Base-by-base conservation (phyloP, 2,888 invertebrate genomes). In the Tinea trinotella region DNA sequence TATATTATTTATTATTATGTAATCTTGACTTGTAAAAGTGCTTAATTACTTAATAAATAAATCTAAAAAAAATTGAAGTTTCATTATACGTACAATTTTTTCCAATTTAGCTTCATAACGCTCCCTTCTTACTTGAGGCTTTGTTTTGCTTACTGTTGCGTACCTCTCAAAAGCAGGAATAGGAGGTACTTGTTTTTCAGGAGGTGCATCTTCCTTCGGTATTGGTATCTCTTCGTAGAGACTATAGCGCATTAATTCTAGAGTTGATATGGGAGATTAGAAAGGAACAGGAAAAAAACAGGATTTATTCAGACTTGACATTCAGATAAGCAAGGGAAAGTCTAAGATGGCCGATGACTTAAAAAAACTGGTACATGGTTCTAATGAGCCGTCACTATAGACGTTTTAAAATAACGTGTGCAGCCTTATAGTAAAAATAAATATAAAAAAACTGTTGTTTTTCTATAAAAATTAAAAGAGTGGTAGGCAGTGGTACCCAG, bases 101-200 rank as follows among this genome's bases (percentile, higher is more conserved):
- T 68, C 62, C 65, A 74, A 56, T 52, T 59, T 74, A 0, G 69
- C 72, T n/a, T 83, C 70, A 59, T 83, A 66, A 6, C 85, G 65
- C 1, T 80, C 77, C 0, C 84, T 65, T 3, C 85, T 69, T 1
- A 85, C 75, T 56, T 83, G 74, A 1, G 77, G 59, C 0, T 73
- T 70, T 0, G 70, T 68, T 60, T 82, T 84, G 63, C 85, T 85
- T 61, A 84, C 78, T 53, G 61, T 61, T 6, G 82, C 82, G 57
- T 84, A 85, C 1, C 81, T 61, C 57, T 84, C 80, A 62, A 66
- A 85, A 0, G 85, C 79, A 0, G 85, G 80, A 10, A 82, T 65
- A 0, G 74, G 76, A 0, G 82, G 82, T 0, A 76, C 1, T 55
- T 80, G 82, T 63, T 82, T 77, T 59, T 81, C 82, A 0, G 76